Base-by-base conservation (phyloP, 2,888 invertebrate genomes). In the Hemaris fuciformis region DNA sequence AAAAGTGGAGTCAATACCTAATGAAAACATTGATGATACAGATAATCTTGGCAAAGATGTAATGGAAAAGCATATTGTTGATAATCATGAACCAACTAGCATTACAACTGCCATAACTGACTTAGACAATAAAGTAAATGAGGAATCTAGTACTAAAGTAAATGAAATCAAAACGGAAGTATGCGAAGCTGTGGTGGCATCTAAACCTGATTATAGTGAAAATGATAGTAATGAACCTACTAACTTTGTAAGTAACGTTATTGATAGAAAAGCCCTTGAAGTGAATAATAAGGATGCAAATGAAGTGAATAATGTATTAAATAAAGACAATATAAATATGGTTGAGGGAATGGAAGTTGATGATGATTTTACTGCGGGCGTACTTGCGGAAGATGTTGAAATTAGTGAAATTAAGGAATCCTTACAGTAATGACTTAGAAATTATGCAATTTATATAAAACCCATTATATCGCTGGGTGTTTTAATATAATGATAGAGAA, bases 261-360 rank as follows among this genome's bases (percentile, higher is more conserved):
- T 15, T 15, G 27, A 27, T 15, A 22, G 10, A 15, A 53, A 53
- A 53, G 18, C 53, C 18, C 31, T 27, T 53, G 10, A 53, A 31
- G 3, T 8, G 18, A 23, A 18, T 31, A 53, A 27, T 15, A 18
- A 18, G 18, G 10, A 18, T 18, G 1, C 27, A 13, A 15, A 4
- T 18, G 15, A 53, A 2, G 18, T 31, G 10, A 8, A 15, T 48
- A 15, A 27, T 15, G 7, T 48, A 25, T 10, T 53, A 31, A 18
- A 27, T 53, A 18, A 53, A 31, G 53, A 53, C 53, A 53, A 53
- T 53, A 53, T 53, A 27, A 53, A 53, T 53, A 53, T 27, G 53
- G 31, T 18, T 31, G 53, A 53, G 18, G 31, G 31, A 27, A n/a
- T n/a, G n/a, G 15, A 23, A 15, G 1, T 48, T 3, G 27, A 13